Evolutionary conservation across 2,113 vertebrate genomes (phyloP).

Genomic region (Limanda limanda): DNA sequence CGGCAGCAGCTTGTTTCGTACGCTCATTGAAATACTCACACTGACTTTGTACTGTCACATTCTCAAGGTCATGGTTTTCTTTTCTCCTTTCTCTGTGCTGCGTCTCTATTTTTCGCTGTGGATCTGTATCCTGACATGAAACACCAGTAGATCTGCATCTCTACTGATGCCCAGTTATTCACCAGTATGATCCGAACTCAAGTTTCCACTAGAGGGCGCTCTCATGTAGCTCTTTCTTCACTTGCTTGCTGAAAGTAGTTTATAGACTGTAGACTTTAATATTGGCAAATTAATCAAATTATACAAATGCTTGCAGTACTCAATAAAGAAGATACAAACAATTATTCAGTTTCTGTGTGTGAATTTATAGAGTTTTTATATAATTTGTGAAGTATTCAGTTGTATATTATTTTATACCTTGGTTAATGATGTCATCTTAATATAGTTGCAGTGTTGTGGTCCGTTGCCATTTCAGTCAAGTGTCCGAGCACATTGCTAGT

Average conservation of each 20-base stretch:
- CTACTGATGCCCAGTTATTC: too few relatives aligned
- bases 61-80: too few relatives aligned
- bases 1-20: too few relatives aligned
- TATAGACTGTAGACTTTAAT: background rate
- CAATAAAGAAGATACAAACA: background rate
- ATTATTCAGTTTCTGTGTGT: too few relatives aligned
- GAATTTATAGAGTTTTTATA: too few relatives aligned
- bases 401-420: background rate
- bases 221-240: background rate
- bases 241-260: background rate
- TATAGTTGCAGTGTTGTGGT: constrained; percentile 11
- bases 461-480: constrained; percentile 20
- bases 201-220: too few relatives aligned
- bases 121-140: too few relatives aligned
- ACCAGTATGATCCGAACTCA: too few relatives aligned
- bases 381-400: constrained; percentile 9
- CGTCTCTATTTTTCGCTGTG: too few relatives aligned
- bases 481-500: background rate
- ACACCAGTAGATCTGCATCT: too few relatives aligned
- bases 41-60: too few relatives aligned
- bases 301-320: background rate
- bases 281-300: background rate
- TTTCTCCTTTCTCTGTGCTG: too few relatives aligned
- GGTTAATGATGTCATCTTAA: constrained; percentile 18
- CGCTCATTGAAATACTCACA: background rate